Conservation (phyloP, 1,140 invertebrate species). For the Pogonomyrmex barbatus region DNA sequence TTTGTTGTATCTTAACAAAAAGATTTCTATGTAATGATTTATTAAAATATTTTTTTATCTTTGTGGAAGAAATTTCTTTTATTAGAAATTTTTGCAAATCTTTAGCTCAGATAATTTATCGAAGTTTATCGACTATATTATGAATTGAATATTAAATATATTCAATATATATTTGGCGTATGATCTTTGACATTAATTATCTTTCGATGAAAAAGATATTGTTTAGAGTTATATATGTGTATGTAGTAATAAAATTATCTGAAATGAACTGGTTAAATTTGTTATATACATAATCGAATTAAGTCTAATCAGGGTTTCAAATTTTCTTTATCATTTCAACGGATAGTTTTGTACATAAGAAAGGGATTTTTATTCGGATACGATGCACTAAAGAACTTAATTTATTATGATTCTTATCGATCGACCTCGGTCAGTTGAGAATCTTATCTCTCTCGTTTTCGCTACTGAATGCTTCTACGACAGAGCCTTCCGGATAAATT, state of each 20-base stretch:
- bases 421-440: conserved; percentile 39
- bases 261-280: conserved; percentile 32
- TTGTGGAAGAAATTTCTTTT: not conserved
- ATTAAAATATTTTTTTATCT: not conserved
- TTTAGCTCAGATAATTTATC: not conserved
- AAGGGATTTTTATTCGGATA: conserved; percentile 39
- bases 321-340: conserved; percentile 56
- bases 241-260: conserved; percentile 1
- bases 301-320: conserved; percentile 9
- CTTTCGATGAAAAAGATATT: not conserved
- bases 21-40: not conserved
- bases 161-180: not conserved
- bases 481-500: not conserved
- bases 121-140: not conserved
- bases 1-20: not conserved
- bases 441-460: conserved; percentile 66
- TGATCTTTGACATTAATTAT: conserved; percentile 6
- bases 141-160: conserved; percentile 2
- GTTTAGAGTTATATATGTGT: not conserved
- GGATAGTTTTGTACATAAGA: conserved; percentile 55
- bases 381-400: conserved; percentile 67
- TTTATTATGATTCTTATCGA: conserved; percentile 70
- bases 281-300: conserved; percentile 60
- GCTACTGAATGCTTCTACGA: conserved; percentile 44
- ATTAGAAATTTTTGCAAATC: not conserved